phyloP scores from a whole-genome alignment of 2,888 invertebrate species.

The Conchocele bisecta region DNA sequence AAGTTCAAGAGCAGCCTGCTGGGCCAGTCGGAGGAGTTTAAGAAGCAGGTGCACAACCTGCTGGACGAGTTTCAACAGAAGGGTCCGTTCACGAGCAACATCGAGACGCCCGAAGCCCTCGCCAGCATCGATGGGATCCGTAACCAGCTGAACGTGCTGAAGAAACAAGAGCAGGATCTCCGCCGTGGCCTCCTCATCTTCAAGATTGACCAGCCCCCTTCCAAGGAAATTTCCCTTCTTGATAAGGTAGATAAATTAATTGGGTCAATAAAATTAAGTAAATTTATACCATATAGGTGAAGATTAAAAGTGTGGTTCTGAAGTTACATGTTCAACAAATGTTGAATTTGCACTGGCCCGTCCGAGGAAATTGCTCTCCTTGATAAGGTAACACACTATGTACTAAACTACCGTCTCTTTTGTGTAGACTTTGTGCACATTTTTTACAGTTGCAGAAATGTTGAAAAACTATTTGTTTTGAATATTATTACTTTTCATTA shows the following conservation, averaged over 20 bases:
- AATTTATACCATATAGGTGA: no score
- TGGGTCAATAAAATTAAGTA: neutral
- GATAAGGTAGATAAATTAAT: constrained; percentile 76
- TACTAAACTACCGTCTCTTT: no score
- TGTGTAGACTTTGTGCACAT: no score
- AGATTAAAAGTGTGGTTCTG: no score
- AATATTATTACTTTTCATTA: no score
- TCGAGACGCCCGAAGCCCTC: constrained; percentile 79
- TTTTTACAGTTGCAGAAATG: no score
- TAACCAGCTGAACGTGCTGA: constrained; percentile 83
- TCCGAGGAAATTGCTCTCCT: no score
- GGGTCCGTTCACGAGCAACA: constrained; percentile 81
- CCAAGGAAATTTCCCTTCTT: constrained; percentile 81
- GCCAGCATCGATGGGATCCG: constrained; percentile 75
- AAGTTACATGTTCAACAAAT: no score
- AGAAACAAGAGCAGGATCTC: constrained; percentile 87
- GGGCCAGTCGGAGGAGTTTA: constrained; percentile 88
- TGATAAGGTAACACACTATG: no score
- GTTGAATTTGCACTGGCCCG: no score
- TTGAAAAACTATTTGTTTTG: no score
- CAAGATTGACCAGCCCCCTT: constrained; percentile 89
- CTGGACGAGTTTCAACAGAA: constrained; percentile 88
- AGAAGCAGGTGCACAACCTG: constrained; percentile 88
- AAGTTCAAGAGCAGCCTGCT: constrained; percentile 87
- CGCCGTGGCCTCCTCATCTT: constrained; percentile 88